Percentiles rank a stretch among this genome's conserved stretches.
phyloP scores from a whole-genome alignment of 2,113 vertebrate genomes.

The Physeter macrocephalus region DNA sequence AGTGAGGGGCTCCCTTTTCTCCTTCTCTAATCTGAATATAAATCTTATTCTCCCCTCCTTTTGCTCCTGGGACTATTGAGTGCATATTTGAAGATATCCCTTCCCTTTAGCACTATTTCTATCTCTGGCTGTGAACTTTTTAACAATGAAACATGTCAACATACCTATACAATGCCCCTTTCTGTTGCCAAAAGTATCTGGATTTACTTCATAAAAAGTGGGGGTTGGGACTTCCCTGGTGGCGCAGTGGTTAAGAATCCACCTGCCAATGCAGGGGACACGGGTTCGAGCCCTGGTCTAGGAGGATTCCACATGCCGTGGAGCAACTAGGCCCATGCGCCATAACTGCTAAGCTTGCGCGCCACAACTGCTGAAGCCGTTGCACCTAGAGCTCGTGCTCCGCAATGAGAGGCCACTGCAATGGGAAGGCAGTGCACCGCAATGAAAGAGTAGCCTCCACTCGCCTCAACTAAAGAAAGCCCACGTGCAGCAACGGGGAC shows the following conservation, averaged over 20 bases:
- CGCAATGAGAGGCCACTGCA: too few species aligned
- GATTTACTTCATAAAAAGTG: background rate
- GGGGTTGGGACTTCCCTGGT: background rate
- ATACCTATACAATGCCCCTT: background rate
- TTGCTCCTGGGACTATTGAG: background rate
- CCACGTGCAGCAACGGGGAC: rapidly evolving
- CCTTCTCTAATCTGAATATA: background rate
- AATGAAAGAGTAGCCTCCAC: too few species aligned
- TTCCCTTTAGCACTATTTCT: background rate
- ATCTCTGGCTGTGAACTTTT: background rate
- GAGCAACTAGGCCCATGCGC: too few species aligned
- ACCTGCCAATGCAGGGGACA: too few species aligned
- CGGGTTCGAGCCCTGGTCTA: too few species aligned
- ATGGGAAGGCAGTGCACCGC: too few species aligned
- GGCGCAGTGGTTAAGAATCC: too few species aligned
- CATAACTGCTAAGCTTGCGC: too few species aligned
- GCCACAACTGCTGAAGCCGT: too few species aligned
- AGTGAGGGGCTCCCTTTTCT: background rate
- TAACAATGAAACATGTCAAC: background rate
- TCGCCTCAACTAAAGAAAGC: too few species aligned
- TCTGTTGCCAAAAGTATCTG: background rate
- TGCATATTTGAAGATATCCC: background rate
- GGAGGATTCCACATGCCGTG: too few species aligned
- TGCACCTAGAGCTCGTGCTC: too few species aligned
- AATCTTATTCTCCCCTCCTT: background rate